Percentiles rank a stretch among this genome's conserved stretches.
These are phyloP conservation scores for Synergus umbraculus DNA, from an alignment of 2,888 invertebrate species.

Conservation along the genomic window DNA sequence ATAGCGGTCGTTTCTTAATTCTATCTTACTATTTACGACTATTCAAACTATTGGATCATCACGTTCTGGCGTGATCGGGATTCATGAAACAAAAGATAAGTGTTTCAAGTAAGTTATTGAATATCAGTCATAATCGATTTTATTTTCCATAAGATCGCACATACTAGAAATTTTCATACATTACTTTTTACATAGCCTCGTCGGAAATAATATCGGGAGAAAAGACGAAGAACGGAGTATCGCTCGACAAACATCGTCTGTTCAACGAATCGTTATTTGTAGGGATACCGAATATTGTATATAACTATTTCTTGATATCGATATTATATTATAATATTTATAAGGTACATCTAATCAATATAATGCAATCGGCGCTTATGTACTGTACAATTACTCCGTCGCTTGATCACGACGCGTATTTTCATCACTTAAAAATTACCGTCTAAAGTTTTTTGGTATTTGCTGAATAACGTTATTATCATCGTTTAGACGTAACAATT, in stretches of 20 bases:
- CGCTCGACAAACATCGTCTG: not conserved
- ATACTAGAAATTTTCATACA: conserved; percentile 46
- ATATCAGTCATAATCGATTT: conserved; percentile 39
- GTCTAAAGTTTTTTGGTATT: conserved; percentile 62
- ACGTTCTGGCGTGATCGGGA: conserved; percentile 47
- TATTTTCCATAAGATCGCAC: conserved; percentile 42
- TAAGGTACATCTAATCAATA: conserved; percentile 71
- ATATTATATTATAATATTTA: conserved; percentile 66
- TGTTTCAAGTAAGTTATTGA: conserved; percentile 22
- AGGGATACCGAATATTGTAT: conserved; percentile 68
- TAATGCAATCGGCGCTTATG: conserved; percentile 59
- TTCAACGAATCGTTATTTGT: conserved; percentile 45
- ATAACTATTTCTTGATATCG: conserved; percentile 67
- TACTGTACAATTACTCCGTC: conserved; percentile 67
- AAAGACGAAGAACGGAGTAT: conserved; percentile 46
- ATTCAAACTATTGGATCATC: conserved; percentile 63
- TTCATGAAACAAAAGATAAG: conserved; percentile 6
- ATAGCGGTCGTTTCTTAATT: conserved; percentile 73
- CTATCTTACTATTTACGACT: conserved; percentile 62
- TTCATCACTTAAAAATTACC: conserved; percentile 61
- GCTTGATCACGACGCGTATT: conserved; percentile 33
- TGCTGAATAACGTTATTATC: conserved; percentile 68
- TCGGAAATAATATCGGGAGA: conserved; percentile 41
- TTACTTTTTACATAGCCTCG: conserved; percentile 49
- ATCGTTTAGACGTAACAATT: conserved; percentile 72